A percentile compares a stretch with the other conserved stretches of the same genome.
Conservation (phyloP, 1,140 invertebrate genomes). For the Sipha flava region DNA sequence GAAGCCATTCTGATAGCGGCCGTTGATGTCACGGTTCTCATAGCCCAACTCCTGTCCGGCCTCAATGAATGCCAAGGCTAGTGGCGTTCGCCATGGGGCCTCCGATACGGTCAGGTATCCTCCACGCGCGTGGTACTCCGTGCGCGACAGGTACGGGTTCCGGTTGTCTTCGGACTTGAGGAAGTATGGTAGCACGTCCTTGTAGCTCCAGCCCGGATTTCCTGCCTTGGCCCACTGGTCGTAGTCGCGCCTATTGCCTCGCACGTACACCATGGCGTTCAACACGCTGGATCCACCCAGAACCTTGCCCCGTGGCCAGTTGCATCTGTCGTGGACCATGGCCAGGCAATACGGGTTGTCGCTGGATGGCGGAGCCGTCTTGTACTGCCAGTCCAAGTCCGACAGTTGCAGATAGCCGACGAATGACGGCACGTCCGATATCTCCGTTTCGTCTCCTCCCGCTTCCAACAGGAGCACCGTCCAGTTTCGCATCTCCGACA, state of each 20-base stretch:
- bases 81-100: slow-evolving; percentile 66
- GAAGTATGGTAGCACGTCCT: slow-evolving; percentile 79
- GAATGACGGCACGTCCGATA: slow-evolving; percentile 66
- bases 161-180: slow-evolving; percentile 79
- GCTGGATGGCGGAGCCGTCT: slow-evolving; percentile 65
- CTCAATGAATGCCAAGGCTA: slow-evolving; percentile 71
- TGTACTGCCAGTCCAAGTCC: slow-evolving; percentile 86
- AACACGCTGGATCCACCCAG: slow-evolving; percentile 88
- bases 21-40: slow-evolving; percentile 67
- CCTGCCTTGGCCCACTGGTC: slow-evolving; percentile 81
- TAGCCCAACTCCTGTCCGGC: slow-evolving; percentile 73
- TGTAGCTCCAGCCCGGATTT: slow-evolving; percentile 83
- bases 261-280: slow-evolving; percentile 91
- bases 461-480: slow-evolving; percentile 74
- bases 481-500: slow-evolving; percentile 72
- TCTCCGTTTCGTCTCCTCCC: slow-evolving; percentile 70
- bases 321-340: slow-evolving; percentile 73
- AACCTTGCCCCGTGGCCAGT: slow-evolving; percentile 80
- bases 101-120: slow-evolving; percentile 79
- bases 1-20: slow-evolving; percentile 70
- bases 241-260: slow-evolving; percentile 84
- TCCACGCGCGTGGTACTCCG: slow-evolving; percentile 63
- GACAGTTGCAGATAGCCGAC: slow-evolving; percentile 67
- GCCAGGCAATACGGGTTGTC: slow-evolving; percentile 63
- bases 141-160: slow-evolving; percentile 65